Evolutionary conservation across 2,797 vertebrate genomes (phyloP).

Genomic region (Acanthornis magna): DNA sequence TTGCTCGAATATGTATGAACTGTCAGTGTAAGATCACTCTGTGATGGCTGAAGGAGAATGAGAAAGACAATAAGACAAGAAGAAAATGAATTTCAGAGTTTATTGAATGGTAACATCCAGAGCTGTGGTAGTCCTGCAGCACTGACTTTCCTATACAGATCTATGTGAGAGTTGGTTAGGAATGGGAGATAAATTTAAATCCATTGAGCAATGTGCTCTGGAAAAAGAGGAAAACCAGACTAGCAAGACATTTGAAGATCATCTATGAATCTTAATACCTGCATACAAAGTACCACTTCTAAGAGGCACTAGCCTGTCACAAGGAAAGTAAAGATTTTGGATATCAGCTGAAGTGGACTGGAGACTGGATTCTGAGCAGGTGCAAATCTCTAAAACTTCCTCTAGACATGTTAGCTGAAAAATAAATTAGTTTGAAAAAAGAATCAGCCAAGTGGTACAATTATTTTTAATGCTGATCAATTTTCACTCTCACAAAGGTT

Average conservation of each 20-base stretch:
- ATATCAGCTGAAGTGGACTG: no score
- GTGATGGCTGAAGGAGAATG: not conserved
- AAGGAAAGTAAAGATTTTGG: not conserved
- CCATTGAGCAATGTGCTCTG: not conserved
- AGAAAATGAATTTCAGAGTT: not conserved
- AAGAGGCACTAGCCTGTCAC: not conserved
- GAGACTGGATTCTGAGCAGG: not conserved
- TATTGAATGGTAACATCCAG: not conserved
- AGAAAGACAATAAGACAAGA: not conserved
- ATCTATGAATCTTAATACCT: not conserved
- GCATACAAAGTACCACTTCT: not conserved
- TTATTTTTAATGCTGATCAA: not conserved
- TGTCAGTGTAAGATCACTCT: not conserved
- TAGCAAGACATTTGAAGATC: not conserved
- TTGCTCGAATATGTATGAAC: not conserved
- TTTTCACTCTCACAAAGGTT: not conserved
- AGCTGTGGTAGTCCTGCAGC: not conserved
- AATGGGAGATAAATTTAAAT: not conserved
- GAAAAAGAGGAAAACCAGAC: not conserved
- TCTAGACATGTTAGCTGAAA: not conserved
- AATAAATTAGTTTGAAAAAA: not conserved
- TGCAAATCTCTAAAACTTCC: not conserved
- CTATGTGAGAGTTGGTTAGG: not conserved
- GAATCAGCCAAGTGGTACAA: not conserved
- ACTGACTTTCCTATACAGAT: not conserved